These are phyloP conservation scores for Andrena camellia DNA, from an alignment of 2,888 invertebrate genomes.

Conservation along the genomic window DNA sequence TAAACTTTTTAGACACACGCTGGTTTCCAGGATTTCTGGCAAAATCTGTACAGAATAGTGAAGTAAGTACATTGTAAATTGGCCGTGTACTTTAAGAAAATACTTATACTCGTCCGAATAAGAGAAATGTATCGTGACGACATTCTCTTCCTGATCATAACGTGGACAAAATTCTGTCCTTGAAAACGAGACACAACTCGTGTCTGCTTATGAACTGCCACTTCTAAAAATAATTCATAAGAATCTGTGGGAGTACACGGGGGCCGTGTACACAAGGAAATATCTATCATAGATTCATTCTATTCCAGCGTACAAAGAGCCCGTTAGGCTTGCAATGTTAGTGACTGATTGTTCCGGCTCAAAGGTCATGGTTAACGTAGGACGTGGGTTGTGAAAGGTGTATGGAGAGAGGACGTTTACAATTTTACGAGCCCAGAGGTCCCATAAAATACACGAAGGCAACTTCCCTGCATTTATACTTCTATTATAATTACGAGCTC, in stretches of 20 bases:
- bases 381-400: constrained; percentile 58
- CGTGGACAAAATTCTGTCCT: neutral
- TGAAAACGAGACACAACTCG: neutral
- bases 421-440: constrained; percentile 3
- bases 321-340: constrained; percentile 40
- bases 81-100: neutral
- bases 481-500: neutral
- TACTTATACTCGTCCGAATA: neutral
- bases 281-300: constrained; percentile 33
- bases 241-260: neutral
- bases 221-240: neutral
- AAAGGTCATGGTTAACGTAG: constrained; percentile 69
- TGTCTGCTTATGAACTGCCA: neutral
- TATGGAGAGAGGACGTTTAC: constrained; percentile 13
- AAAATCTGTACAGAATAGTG: no score
- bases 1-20: no score
- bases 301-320: constrained; percentile 42
- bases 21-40: no score
- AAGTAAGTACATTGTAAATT: no score
- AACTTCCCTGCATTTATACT: constrained; percentile 9
- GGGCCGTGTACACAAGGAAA: neutral
- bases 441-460: neutral
- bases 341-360: constrained; percentile 51
- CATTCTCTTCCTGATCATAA: neutral
- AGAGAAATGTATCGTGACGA: no score